These are phyloP conservation scores for Netelia inedita DNA, from an alignment of 2,888 invertebrate species.

Conservation along the genomic window DNA sequence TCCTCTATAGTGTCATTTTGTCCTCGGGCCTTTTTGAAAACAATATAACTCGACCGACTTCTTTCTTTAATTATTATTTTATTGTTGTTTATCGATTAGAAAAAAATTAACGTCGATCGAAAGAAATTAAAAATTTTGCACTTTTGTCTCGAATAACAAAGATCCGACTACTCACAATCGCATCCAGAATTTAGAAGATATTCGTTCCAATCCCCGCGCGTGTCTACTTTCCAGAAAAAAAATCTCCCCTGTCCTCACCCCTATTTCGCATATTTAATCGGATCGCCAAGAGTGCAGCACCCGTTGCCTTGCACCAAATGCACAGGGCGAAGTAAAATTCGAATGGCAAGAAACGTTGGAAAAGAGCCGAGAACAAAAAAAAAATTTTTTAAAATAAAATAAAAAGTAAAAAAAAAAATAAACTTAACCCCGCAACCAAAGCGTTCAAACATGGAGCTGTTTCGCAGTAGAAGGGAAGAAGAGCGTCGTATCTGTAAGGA, in stretches of 20 bases:
- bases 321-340: slow-evolving; percentile 35
- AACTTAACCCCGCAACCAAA: neutral
- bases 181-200: too few species aligned
- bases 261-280: slow-evolving; percentile 26
- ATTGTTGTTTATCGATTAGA: neutral
- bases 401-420: neutral
- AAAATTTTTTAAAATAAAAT: neutral
- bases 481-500: neutral
- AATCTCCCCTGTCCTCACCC: neutral
- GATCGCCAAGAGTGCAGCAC: slow-evolving; percentile 21
- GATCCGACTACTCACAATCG: too few species aligned
- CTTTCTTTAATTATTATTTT: neutral
- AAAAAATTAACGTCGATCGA: neutral
- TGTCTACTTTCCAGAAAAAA: too few species aligned
- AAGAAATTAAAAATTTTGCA: neutral
- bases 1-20: too few species aligned
- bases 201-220: too few species aligned
- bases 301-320: slow-evolving; percentile 2
- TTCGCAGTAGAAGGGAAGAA: neutral
- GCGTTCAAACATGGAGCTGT: slow-evolving; percentile 9
- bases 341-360: slow-evolving; percentile 24
- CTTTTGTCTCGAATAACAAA: too few species aligned
- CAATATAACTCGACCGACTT: neutral
- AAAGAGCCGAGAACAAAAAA: neutral
- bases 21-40: neutral